Percentiles rank a stretch among this genome's conserved stretches.
These are phyloP conservation scores for Macrosoma leucophasiata DNA, from an alignment of 2,888 invertebrate species.

Conservation along the genomic window DNA sequence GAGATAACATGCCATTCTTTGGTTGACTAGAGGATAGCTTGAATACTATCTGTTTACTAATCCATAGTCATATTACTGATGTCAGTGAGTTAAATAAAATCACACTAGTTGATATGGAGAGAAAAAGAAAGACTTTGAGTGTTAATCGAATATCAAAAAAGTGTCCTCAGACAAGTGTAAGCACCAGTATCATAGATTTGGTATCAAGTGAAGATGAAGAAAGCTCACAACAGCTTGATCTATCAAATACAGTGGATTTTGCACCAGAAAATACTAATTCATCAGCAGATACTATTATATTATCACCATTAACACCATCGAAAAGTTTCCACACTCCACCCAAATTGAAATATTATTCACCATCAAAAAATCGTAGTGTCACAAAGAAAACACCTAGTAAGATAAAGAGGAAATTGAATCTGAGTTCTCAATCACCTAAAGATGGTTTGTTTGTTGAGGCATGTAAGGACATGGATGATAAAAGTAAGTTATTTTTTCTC, in stretches of 20 bases:
- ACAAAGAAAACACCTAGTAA: constrained; percentile 32
- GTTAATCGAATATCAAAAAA: too few relatives aligned
- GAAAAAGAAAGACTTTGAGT: too few relatives aligned
- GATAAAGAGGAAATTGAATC: constrained; percentile 38
- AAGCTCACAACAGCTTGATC: too few relatives aligned
- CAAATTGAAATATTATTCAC: constrained; percentile 47
- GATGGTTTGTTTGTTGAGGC: constrained; percentile 27
- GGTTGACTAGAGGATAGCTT: too few relatives aligned
- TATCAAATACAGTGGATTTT: too few relatives aligned
- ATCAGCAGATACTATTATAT: constrained; percentile 30
- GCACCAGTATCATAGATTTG: constrained; percentile 36
- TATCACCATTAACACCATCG: constrained; percentile 31
- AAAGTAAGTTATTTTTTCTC: constrained; percentile 43
- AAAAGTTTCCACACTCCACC: constrained; percentile 18
- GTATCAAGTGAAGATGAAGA: constrained; percentile 45
- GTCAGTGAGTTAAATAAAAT: too few relatives aligned
- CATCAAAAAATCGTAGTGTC: constrained; percentile 44
- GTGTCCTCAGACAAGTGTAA: too few relatives aligned
- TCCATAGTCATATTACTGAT: too few relatives aligned
- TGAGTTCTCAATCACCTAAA: constrained; percentile 2
- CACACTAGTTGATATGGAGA: too few relatives aligned
- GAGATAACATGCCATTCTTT: too few relatives aligned
- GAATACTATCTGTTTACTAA: too few relatives aligned
- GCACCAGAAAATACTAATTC: constrained; percentile 21
- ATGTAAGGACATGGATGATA: constrained; percentile 47